Percentiles rank a stretch among this genome's conserved stretches.
Evolutionary conservation across 2,113 vertebrate species (phyloP).

Genomic region (Melierax canorus): DNA sequence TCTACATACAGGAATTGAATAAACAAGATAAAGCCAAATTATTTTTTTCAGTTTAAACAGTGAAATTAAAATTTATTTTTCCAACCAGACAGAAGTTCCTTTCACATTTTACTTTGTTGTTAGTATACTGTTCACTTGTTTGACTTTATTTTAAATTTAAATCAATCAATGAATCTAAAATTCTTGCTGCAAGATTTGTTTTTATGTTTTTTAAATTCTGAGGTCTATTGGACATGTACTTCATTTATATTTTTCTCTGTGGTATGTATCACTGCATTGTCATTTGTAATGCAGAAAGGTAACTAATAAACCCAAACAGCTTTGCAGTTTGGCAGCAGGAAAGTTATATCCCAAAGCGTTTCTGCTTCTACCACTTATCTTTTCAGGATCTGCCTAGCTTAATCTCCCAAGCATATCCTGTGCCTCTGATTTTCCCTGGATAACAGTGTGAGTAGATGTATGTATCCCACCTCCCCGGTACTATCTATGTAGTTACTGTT

Average conservation of each 20-base stretch:
- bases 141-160: background rate
- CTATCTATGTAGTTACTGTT: background rate
- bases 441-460: background rate
- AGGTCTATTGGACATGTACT: background rate
- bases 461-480: accelerated
- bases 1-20: background rate
- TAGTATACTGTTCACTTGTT: background rate
- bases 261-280: background rate
- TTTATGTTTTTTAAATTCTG: background rate
- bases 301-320: background rate
- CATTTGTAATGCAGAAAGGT: background rate
- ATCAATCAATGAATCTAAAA: background rate
- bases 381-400: background rate
- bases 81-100: background rate
- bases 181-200: background rate
- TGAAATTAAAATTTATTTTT: background rate
- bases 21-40: background rate
- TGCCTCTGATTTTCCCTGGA: background rate
- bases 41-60: background rate
- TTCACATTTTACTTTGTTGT: background rate
- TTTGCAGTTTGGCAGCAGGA: background rate
- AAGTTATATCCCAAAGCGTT: background rate
- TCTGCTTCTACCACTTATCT: background rate
- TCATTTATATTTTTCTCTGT: background rate
- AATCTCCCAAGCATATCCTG: background rate